Base-by-base conservation (phyloP, 2,113 vertebrate species). In the Aleadryas rufinucha region DNA sequence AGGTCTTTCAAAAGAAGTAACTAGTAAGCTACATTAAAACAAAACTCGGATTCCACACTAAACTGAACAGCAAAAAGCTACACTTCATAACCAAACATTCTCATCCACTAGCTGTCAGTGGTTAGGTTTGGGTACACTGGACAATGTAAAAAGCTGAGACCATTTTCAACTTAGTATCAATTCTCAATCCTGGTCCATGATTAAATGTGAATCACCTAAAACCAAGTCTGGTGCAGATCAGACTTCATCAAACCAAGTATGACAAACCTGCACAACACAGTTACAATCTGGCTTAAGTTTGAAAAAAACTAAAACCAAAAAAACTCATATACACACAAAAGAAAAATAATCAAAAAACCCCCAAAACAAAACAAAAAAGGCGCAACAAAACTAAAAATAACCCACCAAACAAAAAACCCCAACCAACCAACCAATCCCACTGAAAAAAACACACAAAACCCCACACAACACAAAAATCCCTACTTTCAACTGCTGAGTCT, bases 241-340 rank as follows among this genome's bases (percentile, higher is more conserved):
- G 12, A 74, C 35, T 53, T 49, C 9, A 50, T 13, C 41, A 80
- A 68, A 59, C 3, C 8, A 69, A 52, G 4, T 6, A 68, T 2
- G 11, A 76, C 33, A 82, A 50, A 78, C 7, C 8, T 45, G 19
- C 9, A 52, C 4, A 39, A 17, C 5, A 44, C 5, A 41, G 6
- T 27, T 35, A 49, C 2, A 28, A 16, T 22, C 4, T 22, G 7
- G 27, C 0, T 0, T 9, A 49, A 39, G 2, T 45, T 23, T 22
- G 9, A 15, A 65, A 31, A 33, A 4, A 30, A 37, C 11, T 15
- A 16, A 35, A 41, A 49, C 10, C 5, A 13, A 56, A 2, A 35
- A 10, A 81, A 16, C 9, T 11, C 49, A 24, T 8, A 57, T 5
- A 31, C 13, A 24, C 12, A 45, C 2, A 16, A 27, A 4, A 30